A percentile compares a stretch with the other conserved stretches of the same genome.
phyloP scores from a whole-genome alignment of 1,140 invertebrate species.

The Pseudachorutes palmiensis region DNA sequence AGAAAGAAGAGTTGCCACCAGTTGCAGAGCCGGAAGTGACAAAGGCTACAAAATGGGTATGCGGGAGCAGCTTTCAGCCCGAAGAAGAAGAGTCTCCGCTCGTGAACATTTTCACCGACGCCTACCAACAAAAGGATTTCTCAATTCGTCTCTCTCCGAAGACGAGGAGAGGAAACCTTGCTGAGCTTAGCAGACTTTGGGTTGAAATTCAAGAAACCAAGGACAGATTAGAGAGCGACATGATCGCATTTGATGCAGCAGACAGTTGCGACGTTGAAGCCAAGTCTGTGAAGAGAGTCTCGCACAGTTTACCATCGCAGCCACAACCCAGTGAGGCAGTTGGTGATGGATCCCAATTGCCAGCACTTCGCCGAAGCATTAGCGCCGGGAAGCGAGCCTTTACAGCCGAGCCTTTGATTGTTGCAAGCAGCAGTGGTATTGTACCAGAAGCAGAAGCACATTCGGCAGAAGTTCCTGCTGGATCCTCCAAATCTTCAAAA shows the following conservation, averaged over 20 bases:
- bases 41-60: neutral
- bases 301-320: no score
- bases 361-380: neutral
- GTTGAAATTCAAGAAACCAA: constrained; percentile 26
- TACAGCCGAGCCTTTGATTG: no score
- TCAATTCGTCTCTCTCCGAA: neutral
- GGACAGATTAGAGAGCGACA: constrained; percentile 20
- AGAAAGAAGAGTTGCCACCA: neutral
- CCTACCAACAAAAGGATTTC: neutral
- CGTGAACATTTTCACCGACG: neutral
- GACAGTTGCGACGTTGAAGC: no score
- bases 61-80: neutral
- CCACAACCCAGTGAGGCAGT: no score
- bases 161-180: constrained; percentile 17
- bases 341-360: no score
- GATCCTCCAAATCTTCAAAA: no score
- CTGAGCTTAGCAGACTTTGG: constrained; percentile 22
- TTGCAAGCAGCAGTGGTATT: no score
- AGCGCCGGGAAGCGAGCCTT: neutral
- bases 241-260: neutral
- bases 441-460: no score
- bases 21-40: neutral
- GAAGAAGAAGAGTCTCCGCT: neutral
- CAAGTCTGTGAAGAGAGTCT: no score
- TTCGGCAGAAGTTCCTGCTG: no score